Evolutionary conservation across 1,140 invertebrate species (phyloP).

Genomic region (Lethrus apterus): DNA sequence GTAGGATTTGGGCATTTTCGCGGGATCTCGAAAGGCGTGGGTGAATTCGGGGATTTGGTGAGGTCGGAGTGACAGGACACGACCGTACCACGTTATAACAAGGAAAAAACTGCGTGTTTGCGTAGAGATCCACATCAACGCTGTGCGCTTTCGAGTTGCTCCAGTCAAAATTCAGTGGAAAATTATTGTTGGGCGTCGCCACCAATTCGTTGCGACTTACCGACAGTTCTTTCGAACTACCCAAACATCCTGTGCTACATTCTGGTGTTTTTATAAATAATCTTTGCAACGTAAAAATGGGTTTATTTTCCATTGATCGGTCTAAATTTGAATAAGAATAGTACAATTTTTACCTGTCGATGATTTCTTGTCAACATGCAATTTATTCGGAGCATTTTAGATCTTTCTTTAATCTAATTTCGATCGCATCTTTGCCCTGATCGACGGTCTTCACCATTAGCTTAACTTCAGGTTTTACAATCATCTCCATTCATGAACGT

Average conservation of each 20-base stretch:
- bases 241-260: too few relatives aligned
- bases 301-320: conserved; percentile 21
- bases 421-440: conserved; percentile 45
- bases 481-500: conserved; percentile 26
- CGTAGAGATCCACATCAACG: conserved; percentile 29
- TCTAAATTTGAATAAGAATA: too few relatives aligned
- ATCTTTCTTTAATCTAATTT: conserved; percentile 40
- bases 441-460: conserved; percentile 46
- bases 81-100: too few relatives aligned
- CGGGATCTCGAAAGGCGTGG: conserved; percentile 10
- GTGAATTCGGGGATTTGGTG: neutral
- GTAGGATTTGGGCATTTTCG: conserved; percentile 31
- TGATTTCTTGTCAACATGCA: too few relatives aligned
- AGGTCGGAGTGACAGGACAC: too few relatives aligned
- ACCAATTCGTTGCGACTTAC: conserved; percentile 30
- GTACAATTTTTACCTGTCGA: too few relatives aligned
- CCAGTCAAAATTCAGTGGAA: conserved; percentile 34
- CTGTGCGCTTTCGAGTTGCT: too few relatives aligned
- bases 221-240: conserved; percentile 16
- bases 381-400: conserved; percentile 26
- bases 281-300: conserved; percentile 33
- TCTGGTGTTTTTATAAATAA: conserved; percentile 33
- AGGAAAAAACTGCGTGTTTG: conserved; percentile 34
- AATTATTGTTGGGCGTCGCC: conserved; percentile 30
- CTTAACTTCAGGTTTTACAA: conserved; percentile 45